Evolutionary conservation across 2,113 vertebrate genomes (phyloP).

Genomic region (Ceyx margarethae): DNA sequence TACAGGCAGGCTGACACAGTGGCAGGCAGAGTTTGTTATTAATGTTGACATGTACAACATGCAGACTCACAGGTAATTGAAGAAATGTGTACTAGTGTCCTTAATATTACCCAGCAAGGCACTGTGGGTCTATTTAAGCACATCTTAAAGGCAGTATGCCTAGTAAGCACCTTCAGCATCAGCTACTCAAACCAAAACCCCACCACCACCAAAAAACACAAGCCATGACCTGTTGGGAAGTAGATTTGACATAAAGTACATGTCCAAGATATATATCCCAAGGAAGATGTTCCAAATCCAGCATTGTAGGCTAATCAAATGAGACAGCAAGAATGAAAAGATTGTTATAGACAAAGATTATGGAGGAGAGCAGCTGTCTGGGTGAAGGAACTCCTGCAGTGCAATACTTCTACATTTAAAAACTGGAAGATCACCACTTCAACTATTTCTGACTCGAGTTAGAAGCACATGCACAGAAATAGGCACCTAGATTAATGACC

Average conservation of each 20-base stretch:
- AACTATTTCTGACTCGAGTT: slow-evolving; percentile 10
- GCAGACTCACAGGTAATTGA: not conserved
- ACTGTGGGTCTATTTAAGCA: not conserved
- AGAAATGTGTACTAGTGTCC: not conserved
- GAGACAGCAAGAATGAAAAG: not conserved
- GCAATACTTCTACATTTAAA: not conserved
- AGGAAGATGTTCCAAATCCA: not conserved
- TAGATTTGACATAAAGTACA: not conserved
- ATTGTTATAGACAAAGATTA: not conserved
- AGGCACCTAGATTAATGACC: slow-evolving; percentile 52
- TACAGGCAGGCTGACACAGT: not conserved
- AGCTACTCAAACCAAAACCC: not conserved
- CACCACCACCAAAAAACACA: too few relatives aligned
- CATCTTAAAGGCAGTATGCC: not conserved
- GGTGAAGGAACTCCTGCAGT: not conserved
- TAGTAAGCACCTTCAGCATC: not conserved
- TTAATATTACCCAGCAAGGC: not conserved
- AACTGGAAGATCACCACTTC: not conserved
- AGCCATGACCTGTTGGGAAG: not conserved
- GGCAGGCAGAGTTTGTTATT: not conserved
- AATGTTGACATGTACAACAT: not conserved
- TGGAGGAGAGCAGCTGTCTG: not conserved
- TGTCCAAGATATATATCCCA: not conserved
- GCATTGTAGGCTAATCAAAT: not conserved
- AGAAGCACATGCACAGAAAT: slow-evolving; percentile 19